These are phyloP conservation scores for Thyatira batis DNA, from an alignment of 2,888 invertebrate genomes.

Conservation along the genomic window DNA sequence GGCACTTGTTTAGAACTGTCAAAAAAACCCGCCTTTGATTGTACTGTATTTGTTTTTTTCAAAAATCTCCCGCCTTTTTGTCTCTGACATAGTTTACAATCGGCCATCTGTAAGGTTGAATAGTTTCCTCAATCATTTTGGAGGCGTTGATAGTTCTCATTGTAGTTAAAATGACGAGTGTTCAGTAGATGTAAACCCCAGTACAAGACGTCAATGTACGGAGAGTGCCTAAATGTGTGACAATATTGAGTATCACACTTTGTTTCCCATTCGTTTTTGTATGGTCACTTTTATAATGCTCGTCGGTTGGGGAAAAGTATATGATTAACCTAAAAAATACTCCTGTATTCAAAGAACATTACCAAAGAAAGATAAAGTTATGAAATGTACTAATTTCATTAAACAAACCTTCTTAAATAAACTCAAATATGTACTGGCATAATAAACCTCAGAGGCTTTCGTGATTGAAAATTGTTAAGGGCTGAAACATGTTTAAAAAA, in stretches of 20 bases:
- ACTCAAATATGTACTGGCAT: no score
- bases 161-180: conserved; percentile 58
- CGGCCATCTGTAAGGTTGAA: conserved; percentile 49
- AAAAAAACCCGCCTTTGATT: conserved; percentile 18
- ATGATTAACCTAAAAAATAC: not conserved
- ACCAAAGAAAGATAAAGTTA: no score
- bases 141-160: conserved; percentile 38
- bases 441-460: no score
- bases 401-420: no score
- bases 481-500: no score
- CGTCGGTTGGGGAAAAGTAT: conserved; percentile 7
- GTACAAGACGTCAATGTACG: conserved; percentile 61
- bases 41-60: conserved; percentile 7
- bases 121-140: conserved; percentile 66
- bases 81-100: conserved; percentile 8
- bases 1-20: conserved; percentile 70
- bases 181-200: conserved; percentile 69
- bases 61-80: conserved; percentile 7
- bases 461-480: no score
- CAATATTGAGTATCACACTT: conserved; percentile 66
- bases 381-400: no score
- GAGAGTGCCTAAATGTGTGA: conserved; percentile 76
- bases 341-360: no score
- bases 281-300: conserved; percentile 15
- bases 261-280: conserved; percentile 27